These are phyloP conservation scores for Branchellion lobata DNA, from an alignment of 2,888 invertebrate species.

Conservation along the genomic window DNA sequence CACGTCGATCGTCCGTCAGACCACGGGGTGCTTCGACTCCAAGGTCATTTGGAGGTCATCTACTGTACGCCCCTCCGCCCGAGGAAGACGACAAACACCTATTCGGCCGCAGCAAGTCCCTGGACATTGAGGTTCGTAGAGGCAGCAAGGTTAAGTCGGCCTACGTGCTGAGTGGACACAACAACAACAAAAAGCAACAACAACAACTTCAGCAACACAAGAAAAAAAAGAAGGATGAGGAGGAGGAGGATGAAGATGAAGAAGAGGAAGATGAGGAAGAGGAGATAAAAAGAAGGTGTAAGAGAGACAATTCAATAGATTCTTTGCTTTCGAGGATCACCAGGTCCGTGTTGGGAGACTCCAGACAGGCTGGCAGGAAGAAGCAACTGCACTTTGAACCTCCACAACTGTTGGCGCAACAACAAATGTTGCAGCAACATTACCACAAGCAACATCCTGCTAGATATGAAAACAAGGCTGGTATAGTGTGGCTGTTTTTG, in stretches of 20 bases:
- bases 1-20: not conserved
- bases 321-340: slow-evolving; percentile 25
- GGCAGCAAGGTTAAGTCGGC: not conserved
- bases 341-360: slow-evolving; percentile 27
- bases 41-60: slow-evolving; percentile 31
- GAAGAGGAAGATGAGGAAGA: slow-evolving; percentile 21
- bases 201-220: not conserved
- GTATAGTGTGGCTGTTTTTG: no score
- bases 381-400: slow-evolving; percentile 2
- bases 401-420: not conserved
- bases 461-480: no score
- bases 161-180: not conserved
- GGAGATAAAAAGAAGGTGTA: slow-evolving; percentile 27
- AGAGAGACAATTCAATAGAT: slow-evolving; percentile 19
- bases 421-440: slow-evolving; percentile 11
- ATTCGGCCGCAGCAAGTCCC: slow-evolving; percentile 45
- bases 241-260: not conserved
- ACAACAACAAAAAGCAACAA: not conserved
- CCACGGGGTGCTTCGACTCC: slow-evolving; percentile 41
- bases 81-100: slow-evolving; percentile 28
- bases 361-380: slow-evolving; percentile 26
- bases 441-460: slow-evolving; percentile 13
- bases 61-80: slow-evolving; percentile 1
- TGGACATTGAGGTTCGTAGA: slow-evolving; percentile 35
- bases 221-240: no score